Base-by-base conservation (phyloP, 2,113 vertebrate genomes). In the Halichoeres trimaculatus region DNA sequence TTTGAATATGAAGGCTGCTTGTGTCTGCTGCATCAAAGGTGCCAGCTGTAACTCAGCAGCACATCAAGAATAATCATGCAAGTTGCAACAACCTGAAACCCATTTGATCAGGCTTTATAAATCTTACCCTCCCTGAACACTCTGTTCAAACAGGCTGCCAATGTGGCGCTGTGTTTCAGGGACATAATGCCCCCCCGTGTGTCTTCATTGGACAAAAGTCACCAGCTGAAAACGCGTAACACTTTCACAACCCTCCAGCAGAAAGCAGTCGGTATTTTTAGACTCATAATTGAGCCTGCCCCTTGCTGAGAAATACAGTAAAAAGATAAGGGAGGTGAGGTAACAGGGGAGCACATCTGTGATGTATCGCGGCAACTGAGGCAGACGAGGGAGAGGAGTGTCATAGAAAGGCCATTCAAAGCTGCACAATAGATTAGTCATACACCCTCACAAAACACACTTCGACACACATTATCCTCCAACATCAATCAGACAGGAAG, bases 321-420 rank as follows among this genome's bases (percentile, higher is more conserved):
- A 80, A 50, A 53, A 47, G 55, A 84, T 80, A 77, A 66, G 53
- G 26, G 54, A 69, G 81, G 73, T 73, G 63, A 80, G 55, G 74
- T 40, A 68, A 70, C 65, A 30, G 61, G 54, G 61, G 82, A 85
- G 71, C 60, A 68, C 73, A 58, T 82, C 72, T 73, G 79, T 67
- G 78, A 80, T 76, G 82, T 73, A 58, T 86, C 79, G 76, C 71
- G 75, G 83, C 83, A 89, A 88, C 75, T 22, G 74, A 83, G 74
- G 72, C 77, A 82, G 81, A 87, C 61, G 79, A 65, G 81, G 71
- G 58, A 80, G 67, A 85, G 70, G 60, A 38, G 67, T 67, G 72
- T 65, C 80, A 69, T 61, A 67, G 38, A 58, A 70, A 72, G 81
- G 76, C 78, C 82, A 71, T 78, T 85, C 80, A 68, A 74, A 79